A percentile compares a stretch with the other conserved stretches of the same genome.
Evolutionary conservation across 53 echinoderm and acorn worm species (phyloP).

Genomic region (Apostichopus leukothele): DNA sequence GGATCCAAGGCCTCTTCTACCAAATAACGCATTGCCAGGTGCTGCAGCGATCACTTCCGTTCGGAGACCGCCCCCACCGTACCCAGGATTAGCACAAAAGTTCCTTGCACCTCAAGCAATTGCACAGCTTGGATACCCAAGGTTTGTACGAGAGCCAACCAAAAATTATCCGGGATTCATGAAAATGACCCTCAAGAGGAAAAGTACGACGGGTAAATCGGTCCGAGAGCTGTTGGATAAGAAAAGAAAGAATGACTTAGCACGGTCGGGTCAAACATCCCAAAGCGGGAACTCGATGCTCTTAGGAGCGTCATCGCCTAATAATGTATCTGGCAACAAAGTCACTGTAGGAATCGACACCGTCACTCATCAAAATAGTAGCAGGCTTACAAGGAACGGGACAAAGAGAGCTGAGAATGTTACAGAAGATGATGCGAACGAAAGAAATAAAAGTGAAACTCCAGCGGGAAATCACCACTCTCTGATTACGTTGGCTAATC

Average conservation of each 20-base stretch:
- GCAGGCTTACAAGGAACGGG: too few species aligned
- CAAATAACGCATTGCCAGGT: background rate
- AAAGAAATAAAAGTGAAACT: background rate
- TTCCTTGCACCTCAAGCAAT: conserved; percentile 16
- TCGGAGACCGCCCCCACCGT: conserved; percentile 13
- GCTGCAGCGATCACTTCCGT: background rate
- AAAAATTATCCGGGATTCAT: conserved; percentile 27
- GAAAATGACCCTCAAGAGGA: conserved; percentile 37
- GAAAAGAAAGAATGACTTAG: conserved; percentile 1
- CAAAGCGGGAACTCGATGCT: background rate
- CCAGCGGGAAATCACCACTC: background rate
- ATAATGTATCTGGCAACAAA: background rate
- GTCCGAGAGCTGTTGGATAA: conserved; percentile 24
- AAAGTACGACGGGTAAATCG: conserved; percentile 9
- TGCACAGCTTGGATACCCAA: background rate
- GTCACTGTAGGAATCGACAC: background rate
- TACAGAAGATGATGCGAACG: background rate
- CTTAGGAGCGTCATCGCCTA: too few species aligned
- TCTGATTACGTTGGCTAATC: background rate
- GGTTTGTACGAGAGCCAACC: background rate
- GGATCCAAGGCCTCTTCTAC: background rate
- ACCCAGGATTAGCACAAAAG: conserved; percentile 3
- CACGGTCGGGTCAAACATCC: background rate
- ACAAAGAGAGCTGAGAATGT: background rate
- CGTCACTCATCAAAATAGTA: background rate